These are phyloP conservation scores for Dynastes tityus DNA, from an alignment of 2,888 invertebrate genomes.

Conservation along the genomic window DNA sequence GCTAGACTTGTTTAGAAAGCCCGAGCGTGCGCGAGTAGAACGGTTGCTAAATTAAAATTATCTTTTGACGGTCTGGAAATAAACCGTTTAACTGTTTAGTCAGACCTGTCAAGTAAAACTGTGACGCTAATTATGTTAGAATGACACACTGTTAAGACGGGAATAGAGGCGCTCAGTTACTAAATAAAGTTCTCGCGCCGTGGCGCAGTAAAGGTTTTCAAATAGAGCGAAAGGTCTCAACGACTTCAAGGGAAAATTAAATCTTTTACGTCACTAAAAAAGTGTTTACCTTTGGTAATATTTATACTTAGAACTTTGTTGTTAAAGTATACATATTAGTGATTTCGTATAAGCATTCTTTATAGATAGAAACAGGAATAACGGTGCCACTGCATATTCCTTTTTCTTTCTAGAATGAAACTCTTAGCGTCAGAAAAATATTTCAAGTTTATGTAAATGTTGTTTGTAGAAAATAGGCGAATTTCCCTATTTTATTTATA, in stretches of 20 bases:
- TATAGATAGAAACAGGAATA: too few relatives aligned
- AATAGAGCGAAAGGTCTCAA: too few relatives aligned
- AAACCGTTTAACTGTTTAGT: slow-evolving; percentile 64
- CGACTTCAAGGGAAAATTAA: not conserved
- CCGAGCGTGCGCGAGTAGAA: slow-evolving; percentile 17
- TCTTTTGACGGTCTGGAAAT: slow-evolving; percentile 64
- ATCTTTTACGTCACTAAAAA: not conserved
- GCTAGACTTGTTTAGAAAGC: not conserved
- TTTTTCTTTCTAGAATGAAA: too few relatives aligned
- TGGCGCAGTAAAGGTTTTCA: slow-evolving; percentile 13
- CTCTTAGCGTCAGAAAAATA: too few relatives aligned
- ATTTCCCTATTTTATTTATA: too few relatives aligned
- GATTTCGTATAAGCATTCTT: too few relatives aligned
- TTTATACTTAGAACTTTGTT: too few relatives aligned
- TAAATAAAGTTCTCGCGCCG: slow-evolving; percentile 34
- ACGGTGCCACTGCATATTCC: too few relatives aligned
- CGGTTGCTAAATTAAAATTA: slow-evolving; percentile 65
- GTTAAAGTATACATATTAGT: too few relatives aligned
- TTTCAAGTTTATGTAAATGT: too few relatives aligned
- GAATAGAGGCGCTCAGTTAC: slow-evolving; percentile 32
- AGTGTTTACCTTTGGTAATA: too few relatives aligned
- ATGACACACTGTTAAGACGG: slow-evolving; percentile 43
- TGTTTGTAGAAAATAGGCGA: too few relatives aligned
- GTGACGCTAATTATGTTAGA: slow-evolving; percentile 64
- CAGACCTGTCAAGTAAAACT: slow-evolving; percentile 63